phyloP scores from a whole-genome alignment of 2,113 vertebrate species.

The Gnathonemus echidnorhynchus region DNA sequence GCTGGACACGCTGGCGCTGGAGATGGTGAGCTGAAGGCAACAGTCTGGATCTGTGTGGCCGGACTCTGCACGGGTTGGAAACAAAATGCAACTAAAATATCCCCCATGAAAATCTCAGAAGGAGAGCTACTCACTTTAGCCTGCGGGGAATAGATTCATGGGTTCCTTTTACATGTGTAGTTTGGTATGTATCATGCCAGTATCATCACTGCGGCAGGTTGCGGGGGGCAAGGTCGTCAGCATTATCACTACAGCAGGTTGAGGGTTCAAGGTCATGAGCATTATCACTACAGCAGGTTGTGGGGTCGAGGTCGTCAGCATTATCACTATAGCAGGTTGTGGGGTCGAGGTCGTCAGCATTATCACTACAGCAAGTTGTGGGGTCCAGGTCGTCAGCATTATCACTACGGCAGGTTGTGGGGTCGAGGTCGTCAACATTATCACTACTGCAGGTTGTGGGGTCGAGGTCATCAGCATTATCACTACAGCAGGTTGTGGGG shows the following conservation, averaged over 20 bases:
- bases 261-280: background rate
- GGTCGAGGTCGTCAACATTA: background rate
- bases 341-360: background rate
- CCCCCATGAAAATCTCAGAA: background rate
- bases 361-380: background rate
- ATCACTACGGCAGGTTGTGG: background rate
- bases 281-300: background rate
- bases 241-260: background rate
- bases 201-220: background rate
- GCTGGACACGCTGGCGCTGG: conserved; percentile 46
- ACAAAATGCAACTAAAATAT: background rate
- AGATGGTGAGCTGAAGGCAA: conserved; percentile 52
- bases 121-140: background rate
- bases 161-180: background rate
- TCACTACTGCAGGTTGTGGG: background rate
- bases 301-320: background rate
- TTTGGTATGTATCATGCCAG: background rate
- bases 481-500: background rate
- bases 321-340: background rate
- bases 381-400: background rate
- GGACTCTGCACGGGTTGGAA: conserved; percentile 34
- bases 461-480: background rate
- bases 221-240: background rate
- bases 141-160: background rate
- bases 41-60: conserved; percentile 52